Evolutionary conservation across 2,888 invertebrate species (phyloP), one percentile per base, ranked within the genome.

Genomic region (Parthenolecanium corni): DNA sequence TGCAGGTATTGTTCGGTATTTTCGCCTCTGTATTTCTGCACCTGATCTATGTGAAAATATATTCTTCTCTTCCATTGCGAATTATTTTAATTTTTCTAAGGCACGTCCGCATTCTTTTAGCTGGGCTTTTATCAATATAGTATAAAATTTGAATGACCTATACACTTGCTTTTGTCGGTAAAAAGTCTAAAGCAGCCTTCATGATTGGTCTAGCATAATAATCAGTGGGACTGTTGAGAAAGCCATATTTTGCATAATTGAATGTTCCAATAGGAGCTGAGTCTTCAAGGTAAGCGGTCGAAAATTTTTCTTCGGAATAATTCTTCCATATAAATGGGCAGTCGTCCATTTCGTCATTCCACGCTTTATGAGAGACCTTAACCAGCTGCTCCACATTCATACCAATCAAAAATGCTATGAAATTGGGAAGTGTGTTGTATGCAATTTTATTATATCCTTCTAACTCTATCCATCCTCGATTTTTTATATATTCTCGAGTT

Each of bases 391-490:
- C 54, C 6, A 66, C 52, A 21, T 64, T 80, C 66, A 79, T 77
- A 1, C 92, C 93, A 0, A 86, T 83, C 14, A 88, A 76, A 51
- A 86, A 77, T 0, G 91, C 89, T 80, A 91, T 85, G 53, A 94
- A 74, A 74, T 94, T 95, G 0, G 93, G 90, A 71, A 87, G 89
- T 0, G 92, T 93, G 70, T 93, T 93, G 70, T 92, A 92, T 6
- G 83, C 89, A 66, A 88, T 80, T 80, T 89, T 80, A 67, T 79
- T 79, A 72, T 88, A 90, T 1, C 87, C 91, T 67, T 82, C 79
- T 72, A 85, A 77, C 65, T 82, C 82, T 46, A 85, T 75, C 80
- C 86, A 89, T 64, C 79, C 82, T 64, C 82, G 81, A 20, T 82
- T 78, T 51, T 80, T 75, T 38, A 93, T 76, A 71, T 82, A 83